phyloP scores from a whole-genome alignment of 2,888 invertebrate genomes.

The Phaedon cochleariae region DNA sequence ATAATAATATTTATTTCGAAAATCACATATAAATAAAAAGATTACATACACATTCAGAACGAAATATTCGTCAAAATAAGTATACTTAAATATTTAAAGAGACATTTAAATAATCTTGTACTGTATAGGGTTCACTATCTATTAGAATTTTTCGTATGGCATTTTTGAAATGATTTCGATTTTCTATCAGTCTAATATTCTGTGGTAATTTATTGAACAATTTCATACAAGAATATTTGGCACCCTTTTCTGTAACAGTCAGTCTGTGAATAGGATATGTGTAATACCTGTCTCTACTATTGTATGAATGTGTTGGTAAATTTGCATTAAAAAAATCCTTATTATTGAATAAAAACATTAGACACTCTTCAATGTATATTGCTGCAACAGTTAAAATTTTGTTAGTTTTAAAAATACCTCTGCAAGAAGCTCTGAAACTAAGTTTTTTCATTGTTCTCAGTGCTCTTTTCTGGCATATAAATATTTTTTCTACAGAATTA shows the following conservation, averaged over 20 bases:
- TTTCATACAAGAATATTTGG: background rate
- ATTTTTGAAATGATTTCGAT: too few relatives aligned
- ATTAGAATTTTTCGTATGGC: too few relatives aligned
- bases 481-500: constrained; percentile 1
- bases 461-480: constrained; percentile 1
- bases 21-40: too few relatives aligned
- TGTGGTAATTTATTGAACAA: too few relatives aligned
- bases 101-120: too few relatives aligned
- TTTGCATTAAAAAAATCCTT: background rate
- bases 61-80: too few relatives aligned
- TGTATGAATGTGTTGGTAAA: constrained; percentile 1
- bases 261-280: background rate
- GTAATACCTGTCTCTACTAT: background rate
- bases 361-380: too few relatives aligned
- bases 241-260: constrained; percentile 3
- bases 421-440: background rate
- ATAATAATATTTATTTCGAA: too few relatives aligned
- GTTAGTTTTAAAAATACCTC: background rate
- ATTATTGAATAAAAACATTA: background rate
- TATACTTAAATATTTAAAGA: too few relatives aligned
- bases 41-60: too few relatives aligned
- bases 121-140: too few relatives aligned
- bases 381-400: background rate
- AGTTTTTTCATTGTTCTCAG: background rate
- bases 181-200: too few relatives aligned